These are phyloP conservation scores for Ericerus pela DNA, from an alignment of 1,140 invertebrate species.

Conservation along the genomic window DNA sequence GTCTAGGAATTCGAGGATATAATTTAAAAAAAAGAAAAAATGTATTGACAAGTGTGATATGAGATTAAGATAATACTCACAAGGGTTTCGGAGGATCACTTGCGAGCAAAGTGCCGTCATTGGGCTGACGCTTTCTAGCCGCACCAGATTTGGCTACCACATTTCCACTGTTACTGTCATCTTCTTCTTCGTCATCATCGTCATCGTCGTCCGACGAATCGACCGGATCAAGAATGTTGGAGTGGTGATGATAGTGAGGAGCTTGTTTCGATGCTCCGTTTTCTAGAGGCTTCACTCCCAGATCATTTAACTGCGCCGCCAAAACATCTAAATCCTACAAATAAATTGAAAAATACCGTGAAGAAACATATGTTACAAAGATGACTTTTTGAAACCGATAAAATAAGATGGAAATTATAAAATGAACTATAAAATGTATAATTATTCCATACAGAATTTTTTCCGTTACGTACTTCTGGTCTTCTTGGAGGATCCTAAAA, in stretches of 20 bases:
- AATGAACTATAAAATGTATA: no score
- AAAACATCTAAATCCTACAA: slow-evolving; percentile 78
- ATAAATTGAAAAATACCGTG: slow-evolving; percentile 28
- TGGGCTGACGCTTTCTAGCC: slow-evolving; percentile 43
- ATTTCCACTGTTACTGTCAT: slow-evolving; percentile 33
- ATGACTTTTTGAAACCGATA: no score
- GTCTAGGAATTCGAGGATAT: background rate
- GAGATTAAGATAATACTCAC: slow-evolving; percentile 44
- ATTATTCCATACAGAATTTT: no score
- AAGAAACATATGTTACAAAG: no score
- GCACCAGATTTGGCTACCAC: slow-evolving; percentile 25
- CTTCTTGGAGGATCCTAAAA: slow-evolving; percentile 57
- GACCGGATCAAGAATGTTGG: background rate
- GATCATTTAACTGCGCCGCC: slow-evolving; percentile 81
- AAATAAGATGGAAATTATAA: slow-evolving; percentile 13
- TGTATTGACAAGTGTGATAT: background rate
- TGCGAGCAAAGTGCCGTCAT: slow-evolving; percentile 85
- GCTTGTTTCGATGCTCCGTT: slow-evolving; percentile 18
- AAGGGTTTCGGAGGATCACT: slow-evolving; percentile 92
- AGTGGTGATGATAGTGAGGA: slow-evolving; percentile 19
- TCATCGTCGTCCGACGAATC: slow-evolving; percentile 32
- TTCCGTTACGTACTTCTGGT: slow-evolving; percentile 58
- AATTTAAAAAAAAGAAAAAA: slow-evolving; percentile 7
- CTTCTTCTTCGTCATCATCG: slow-evolving; percentile 33
- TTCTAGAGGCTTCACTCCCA: slow-evolving; percentile 45